Base-by-base conservation (phyloP, 1,140 invertebrate genomes). In the Samia ricini region DNA sequence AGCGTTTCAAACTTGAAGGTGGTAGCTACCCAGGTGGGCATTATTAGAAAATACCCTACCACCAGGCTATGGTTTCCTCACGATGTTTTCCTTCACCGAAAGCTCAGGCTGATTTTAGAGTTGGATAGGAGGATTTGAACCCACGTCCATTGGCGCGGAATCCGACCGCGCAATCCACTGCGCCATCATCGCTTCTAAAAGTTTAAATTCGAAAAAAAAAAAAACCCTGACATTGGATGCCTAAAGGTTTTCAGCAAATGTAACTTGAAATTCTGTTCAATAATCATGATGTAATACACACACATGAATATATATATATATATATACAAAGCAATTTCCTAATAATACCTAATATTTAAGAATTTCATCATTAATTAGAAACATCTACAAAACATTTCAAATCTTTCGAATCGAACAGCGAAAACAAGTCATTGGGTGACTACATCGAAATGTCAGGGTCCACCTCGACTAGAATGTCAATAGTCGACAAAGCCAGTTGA, bases 361-460 rank as follows among this genome's bases (percentile, higher is more conserved):
- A 57, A 57, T 36, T 57, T 22, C 54, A 22, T 65, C 64, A 55
- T 55, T 69, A 62, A 52, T 62, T 60, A 62, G 64, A 67, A 62
- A 60, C 42, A 61, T 63, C 61, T 50, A 56, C n/a, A 66, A 68
- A 65, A 55, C 61, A 70, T 71, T 72, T 68, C 60, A 70, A 60
- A 64, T 58, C 65, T 71, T 72, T 68, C 60, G 68, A 60, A 64
- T 58, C 65, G 58, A 72, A 67, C 63, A 67, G 66, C 63, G 58
- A 72, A 74, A 80, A 72, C 64, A 66, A 61, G 64, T 72, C 66
- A 69, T 70, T 65, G 64, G 66, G 50, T 66, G 72, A 56, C 62
- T 69, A 72, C 64, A 71, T 62, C 77, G 66, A 87, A 88, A 88
- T 88, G 85, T 88, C 85, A 88, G 81, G 85, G 84, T 82, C 81